phyloP scores from a whole-genome alignment of 2,113 vertebrate species.

The Crotalus helleri region DNA sequence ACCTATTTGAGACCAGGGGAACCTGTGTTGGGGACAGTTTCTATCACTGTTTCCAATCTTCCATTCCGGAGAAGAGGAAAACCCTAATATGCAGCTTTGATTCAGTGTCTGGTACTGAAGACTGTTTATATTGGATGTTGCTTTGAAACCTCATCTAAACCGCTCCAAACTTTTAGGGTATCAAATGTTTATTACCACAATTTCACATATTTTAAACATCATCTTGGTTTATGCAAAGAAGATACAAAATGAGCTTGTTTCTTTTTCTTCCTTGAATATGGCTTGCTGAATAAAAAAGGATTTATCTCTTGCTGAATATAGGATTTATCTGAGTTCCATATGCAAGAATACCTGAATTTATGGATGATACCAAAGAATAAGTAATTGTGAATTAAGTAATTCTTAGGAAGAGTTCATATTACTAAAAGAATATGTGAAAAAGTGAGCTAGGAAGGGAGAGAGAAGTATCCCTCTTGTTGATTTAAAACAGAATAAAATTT shows the following conservation, averaged over 20 bases:
- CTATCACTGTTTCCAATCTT: too few species aligned
- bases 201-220: background rate
- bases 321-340: background rate
- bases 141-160: background rate
- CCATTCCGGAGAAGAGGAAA: background rate
- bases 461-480: background rate
- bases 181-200: background rate
- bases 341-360: background rate
- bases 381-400: background rate
- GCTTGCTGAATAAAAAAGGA: background rate
- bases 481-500: background rate
- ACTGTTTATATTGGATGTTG: background rate
- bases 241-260: too few species aligned
- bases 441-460: background rate
- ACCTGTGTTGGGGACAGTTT: too few species aligned
- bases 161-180: background rate
- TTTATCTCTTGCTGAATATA: background rate
- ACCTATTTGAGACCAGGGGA: too few species aligned
- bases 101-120: background rate
- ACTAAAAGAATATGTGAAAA: background rate
- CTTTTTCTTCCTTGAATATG: background rate
- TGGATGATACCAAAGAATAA: background rate
- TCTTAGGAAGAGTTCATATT: background rate
- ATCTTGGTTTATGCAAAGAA: background rate
- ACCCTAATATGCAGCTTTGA: background rate